These are phyloP conservation scores for Eristalinus sepulchralis DNA, from an alignment of 2,888 invertebrate genomes.

Conservation along the genomic window DNA sequence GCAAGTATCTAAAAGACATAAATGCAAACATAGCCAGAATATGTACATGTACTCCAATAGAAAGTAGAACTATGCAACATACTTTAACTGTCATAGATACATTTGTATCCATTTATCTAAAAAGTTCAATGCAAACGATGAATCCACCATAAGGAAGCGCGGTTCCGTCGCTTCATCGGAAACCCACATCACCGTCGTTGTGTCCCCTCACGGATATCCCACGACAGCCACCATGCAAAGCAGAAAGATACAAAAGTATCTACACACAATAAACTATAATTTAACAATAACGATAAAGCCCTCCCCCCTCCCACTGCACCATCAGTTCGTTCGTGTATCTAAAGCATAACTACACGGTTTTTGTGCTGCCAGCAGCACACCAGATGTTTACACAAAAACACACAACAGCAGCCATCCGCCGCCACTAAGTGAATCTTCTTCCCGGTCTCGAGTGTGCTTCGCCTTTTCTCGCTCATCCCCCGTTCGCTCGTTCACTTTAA, in stretches of 20 bases:
- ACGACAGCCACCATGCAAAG: not conserved
- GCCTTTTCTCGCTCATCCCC: constrained; percentile 22
- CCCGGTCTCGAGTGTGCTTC: constrained; percentile 44
- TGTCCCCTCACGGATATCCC: not conserved
- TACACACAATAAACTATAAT: constrained; percentile 60
- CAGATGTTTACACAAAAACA: constrained; percentile 2
- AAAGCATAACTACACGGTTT: not conserved
- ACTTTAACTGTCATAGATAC: constrained; percentile 50
- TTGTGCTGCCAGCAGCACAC: not conserved
- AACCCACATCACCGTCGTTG: not conserved
- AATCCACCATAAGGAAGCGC: not conserved
- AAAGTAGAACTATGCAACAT: constrained; percentile 37
- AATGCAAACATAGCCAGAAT: not conserved
- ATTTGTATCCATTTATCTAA: constrained; percentile 11
- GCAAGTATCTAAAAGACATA: not conserved
- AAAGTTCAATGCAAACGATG: constrained; percentile 13
- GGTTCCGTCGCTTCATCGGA: not conserved
- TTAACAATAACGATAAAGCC: constrained; percentile 50
- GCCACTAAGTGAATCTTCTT: constrained; percentile 54
- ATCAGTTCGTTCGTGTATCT: constrained; percentile 16
- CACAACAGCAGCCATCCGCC: not conserved
- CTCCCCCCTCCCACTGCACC: not conserved
- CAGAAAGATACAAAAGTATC: constrained; percentile 20
- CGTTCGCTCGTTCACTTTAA: constrained; percentile 40
- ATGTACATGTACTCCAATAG: constrained; percentile 10